Conservation (phyloP, 2,113 vertebrate species). For the Pachycephala philippinensis region DNA sequence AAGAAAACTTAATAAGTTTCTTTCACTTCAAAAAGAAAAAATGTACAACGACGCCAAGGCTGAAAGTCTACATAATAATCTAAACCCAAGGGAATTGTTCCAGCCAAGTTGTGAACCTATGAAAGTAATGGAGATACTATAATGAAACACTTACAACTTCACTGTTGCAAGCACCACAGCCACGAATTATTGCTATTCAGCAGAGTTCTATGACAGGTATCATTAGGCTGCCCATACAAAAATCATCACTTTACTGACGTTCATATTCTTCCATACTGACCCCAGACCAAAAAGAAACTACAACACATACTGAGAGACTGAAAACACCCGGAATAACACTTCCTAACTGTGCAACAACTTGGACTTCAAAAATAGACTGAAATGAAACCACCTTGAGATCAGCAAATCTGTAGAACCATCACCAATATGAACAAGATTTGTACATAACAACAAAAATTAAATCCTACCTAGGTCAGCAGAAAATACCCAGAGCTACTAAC, state of each 20-base stretch:
- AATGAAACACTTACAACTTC: not conserved
- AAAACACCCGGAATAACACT: not conserved
- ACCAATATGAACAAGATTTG: not conserved
- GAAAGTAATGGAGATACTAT: not conserved
- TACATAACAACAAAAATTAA: not conserved
- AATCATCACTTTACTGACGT: not conserved
- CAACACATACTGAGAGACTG: not conserved
- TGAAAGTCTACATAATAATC: not conserved
- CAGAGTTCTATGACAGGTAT: not conserved
- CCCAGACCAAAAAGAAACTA: not conserved
- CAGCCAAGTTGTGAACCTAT: not conserved
- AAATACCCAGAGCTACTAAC: not conserved
- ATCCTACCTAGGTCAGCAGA: not conserved
- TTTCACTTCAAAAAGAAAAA: conserved; percentile 3
- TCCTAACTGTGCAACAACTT: not conserved
- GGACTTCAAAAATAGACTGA: not conserved
- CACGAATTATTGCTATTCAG: not conserved
- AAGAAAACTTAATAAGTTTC: conserved; percentile 11
- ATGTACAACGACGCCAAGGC: not conserved
- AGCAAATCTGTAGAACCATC: not conserved
- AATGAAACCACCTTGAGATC: not conserved
- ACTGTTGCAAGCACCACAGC: not conserved
- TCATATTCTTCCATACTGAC: not conserved
- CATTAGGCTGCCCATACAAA: not conserved
- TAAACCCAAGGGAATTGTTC: not conserved